Percentiles rank a stretch among this genome's conserved stretches.
These are phyloP conservation scores for Setipinna tenuifilis DNA, from an alignment of 2,797 vertebrate species.

Conservation along the genomic window DNA sequence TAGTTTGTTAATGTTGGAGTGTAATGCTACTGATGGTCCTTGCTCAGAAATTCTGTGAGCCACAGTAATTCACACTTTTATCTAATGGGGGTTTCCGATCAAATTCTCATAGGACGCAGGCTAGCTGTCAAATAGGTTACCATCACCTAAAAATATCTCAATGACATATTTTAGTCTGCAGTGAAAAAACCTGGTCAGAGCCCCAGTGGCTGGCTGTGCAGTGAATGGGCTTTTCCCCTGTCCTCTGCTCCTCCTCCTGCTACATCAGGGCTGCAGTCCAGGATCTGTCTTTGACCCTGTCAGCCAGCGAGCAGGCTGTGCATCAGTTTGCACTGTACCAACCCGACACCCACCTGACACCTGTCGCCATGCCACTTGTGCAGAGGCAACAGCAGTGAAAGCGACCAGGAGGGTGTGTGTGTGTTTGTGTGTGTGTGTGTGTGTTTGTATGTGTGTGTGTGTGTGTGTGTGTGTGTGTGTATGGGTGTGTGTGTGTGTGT, in stretches of 20 bases:
- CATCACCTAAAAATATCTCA: not conserved
- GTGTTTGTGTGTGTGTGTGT: not conserved
- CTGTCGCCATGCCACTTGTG: not conserved
- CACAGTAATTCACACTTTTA: not conserved
- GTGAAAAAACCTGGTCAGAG: not conserved
- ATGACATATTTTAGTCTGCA: not conserved
- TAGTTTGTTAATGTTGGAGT: not conserved
- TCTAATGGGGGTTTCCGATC: not conserved
- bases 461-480: too few relatives aligned
- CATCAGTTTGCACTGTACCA: not conserved
- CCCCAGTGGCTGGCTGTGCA: not conserved
- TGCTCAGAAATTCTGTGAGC: not conserved
- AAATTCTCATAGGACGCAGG: not conserved
- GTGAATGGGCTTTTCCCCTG: not conserved
- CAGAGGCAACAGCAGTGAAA: not conserved
- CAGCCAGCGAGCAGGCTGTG: not conserved
- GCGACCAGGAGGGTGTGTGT: not conserved
- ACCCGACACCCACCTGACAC: slow-evolving; percentile 12
- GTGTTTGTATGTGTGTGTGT: too few relatives aligned
- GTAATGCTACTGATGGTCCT: not conserved
- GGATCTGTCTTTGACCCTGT: not conserved
- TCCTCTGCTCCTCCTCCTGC: not conserved
- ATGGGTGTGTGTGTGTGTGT: not conserved
- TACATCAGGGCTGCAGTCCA: not conserved
- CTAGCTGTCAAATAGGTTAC: not conserved